These are phyloP conservation scores for Trematocara macrostoma DNA, from an alignment of 2,113 vertebrate species.

Conservation along the genomic window DNA sequence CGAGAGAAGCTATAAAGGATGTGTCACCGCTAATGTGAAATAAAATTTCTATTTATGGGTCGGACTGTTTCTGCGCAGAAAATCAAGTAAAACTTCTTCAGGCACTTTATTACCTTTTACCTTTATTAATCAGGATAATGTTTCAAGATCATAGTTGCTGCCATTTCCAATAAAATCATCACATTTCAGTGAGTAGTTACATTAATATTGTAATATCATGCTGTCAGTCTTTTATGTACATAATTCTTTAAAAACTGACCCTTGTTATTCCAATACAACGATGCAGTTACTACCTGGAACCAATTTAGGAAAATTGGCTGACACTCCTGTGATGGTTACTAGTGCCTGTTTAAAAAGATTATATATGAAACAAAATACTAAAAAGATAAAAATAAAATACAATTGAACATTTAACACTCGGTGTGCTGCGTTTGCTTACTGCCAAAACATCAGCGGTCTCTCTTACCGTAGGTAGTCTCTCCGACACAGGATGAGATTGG, in stretches of 20 bases:
- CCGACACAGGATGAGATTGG: constrained; percentile 97
- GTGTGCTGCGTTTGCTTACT: not conserved
- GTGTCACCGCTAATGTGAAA: not conserved
- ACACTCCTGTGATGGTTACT: not conserved
- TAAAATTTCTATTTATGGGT: not conserved
- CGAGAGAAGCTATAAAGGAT: not conserved
- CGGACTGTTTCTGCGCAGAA: rapidly evolving
- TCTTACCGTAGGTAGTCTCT: constrained; percentile 96
- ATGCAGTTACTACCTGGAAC: rapidly evolving
- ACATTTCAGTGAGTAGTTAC: not conserved
- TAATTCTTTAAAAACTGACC: rapidly evolving
- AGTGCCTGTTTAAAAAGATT: not conserved
- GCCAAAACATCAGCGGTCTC: rapidly evolving
- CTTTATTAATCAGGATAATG: not conserved
- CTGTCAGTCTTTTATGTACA: not conserved
- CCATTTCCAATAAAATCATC: not conserved
- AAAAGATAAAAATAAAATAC: not conserved
- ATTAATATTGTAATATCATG: not conserved
- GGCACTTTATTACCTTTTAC: not conserved
- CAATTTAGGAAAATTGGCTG: not conserved
- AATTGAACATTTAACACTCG: rapidly evolving
- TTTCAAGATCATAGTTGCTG: not conserved
- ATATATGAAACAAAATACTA: not conserved
- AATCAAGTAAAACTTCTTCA: not conserved
- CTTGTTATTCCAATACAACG: rapidly evolving